These are phyloP conservation scores for Mesoclemmys tuberculata DNA, from an alignment of 2,113 vertebrate genomes.

Conservation along the genomic window DNA sequence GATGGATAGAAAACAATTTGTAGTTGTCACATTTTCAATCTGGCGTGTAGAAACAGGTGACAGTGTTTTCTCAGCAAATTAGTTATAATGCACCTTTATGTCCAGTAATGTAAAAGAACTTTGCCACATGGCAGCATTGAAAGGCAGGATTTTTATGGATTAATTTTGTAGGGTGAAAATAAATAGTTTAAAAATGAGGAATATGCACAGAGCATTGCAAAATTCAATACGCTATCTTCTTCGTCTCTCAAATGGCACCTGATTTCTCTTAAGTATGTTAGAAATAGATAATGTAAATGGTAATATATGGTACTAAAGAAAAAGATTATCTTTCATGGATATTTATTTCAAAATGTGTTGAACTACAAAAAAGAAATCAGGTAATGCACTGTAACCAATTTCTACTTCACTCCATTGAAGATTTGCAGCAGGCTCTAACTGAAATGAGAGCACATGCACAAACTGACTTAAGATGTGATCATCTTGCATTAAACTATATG, in stretches of 20 bases:
- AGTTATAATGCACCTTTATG: constrained; percentile 34
- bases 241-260: background rate
- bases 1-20: constrained; percentile 34
- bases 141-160: background rate
- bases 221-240: background rate
- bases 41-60: constrained; percentile 38
- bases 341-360: background rate
- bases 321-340: background rate
- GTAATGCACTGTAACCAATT: background rate
- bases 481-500: background rate
- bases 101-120: background rate
- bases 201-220: background rate
- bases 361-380: background rate
- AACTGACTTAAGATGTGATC: background rate
- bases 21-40: constrained; percentile 21
- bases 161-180: background rate
- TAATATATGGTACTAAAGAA: background rate
- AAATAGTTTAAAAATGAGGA: background rate
- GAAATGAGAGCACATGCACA: background rate
- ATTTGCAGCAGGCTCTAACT: background rate
- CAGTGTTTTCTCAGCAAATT: constrained; percentile 40
- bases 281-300: background rate
- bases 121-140: background rate
- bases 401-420: background rate
- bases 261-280: background rate